Base-by-base conservation (phyloP, 2,797 vertebrate species). In the Loris lydekkerianus region DNA sequence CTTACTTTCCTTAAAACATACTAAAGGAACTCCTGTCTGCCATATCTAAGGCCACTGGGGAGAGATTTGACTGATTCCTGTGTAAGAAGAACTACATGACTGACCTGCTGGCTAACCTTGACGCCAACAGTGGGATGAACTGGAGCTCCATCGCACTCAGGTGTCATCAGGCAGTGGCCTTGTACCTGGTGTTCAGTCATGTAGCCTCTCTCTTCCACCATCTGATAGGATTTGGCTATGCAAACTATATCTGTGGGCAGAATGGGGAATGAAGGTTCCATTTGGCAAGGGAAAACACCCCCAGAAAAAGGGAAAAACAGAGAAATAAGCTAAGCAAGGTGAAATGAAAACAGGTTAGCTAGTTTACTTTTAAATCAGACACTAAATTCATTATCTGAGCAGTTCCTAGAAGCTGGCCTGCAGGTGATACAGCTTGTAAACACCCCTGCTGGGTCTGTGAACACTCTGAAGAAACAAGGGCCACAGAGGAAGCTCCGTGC, bases 121-220 rank as follows among this genome's bases (percentile, higher is more conserved):
- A 99, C 97, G 97, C 97, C 29, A 99, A 96, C 95, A 99, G 98
- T 0, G 99, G 99, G 86, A 99, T 99, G 18, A 99, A 93, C 96
- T 97, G 99, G 91, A 97, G 98, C 14, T 99, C 99, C 97, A 98
- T 99, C 93, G 99, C 99, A 6, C 49, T 98, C 2, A 53, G 99
- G 99, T 97, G 73, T 99, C 97, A 70, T 99, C 91, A 98, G 69
- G 3, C 21, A 84, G 34, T 99, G 97, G 99, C 99, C 1, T 67
- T 99, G 46, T 99, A 99, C 97, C 98, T 99, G 98, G 99, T 99
- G 94, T 97, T 99, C 23, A 99, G 99, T 18, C 99, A 99, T 94
- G 99, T 99, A 92, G 99, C 99, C 77, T 99, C 99, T n/a, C 98
- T 99, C 11, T 99, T 99, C 89, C 99, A 99, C 97, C 99, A 99